Percentiles rank a stretch among this genome's conserved stretches.
phyloP scores from a whole-genome alignment of 2,113 vertebrate genomes.

The Vulpes lagopus region DNA sequence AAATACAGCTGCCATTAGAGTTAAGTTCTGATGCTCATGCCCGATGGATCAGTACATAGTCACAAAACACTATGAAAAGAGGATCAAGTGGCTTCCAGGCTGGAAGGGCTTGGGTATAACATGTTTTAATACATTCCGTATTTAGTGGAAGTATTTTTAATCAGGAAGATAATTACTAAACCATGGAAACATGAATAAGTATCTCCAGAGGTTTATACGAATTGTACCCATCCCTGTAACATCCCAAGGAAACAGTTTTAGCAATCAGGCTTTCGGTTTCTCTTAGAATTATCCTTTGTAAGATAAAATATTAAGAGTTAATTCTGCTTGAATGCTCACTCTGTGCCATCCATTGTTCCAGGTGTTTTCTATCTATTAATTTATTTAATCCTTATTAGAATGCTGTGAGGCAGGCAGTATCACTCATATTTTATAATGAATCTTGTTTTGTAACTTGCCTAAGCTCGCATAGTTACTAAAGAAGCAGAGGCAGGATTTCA shows the following conservation, averaged over 20 bases:
- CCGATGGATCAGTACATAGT: neutral
- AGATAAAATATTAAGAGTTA: neutral
- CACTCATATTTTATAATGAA: neutral
- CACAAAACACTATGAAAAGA: neutral
- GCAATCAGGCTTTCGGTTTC: neutral
- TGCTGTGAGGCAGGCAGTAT: neutral
- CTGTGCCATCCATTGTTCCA: neutral
- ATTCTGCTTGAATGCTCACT: neutral
- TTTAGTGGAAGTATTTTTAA: neutral
- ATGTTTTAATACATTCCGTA: neutral
- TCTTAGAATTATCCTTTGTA: neutral
- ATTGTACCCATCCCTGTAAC: too few species aligned
- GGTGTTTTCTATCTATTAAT: neutral
- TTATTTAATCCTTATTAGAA: neutral
- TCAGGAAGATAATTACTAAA: neutral
- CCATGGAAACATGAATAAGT: neutral
- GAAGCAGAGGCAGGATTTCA: neutral
- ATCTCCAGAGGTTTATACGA: neutral
- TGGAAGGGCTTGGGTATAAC: neutral
- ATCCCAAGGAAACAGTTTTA: neutral
- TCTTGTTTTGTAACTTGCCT: conserved; percentile 19
- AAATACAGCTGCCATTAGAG: neutral
- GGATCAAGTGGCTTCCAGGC: neutral
- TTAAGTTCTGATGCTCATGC: neutral
- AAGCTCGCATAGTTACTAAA: neutral